Base-by-base conservation (phyloP, 2,888 invertebrate genomes). In the Paralinhomoeus sp. region DNA sequence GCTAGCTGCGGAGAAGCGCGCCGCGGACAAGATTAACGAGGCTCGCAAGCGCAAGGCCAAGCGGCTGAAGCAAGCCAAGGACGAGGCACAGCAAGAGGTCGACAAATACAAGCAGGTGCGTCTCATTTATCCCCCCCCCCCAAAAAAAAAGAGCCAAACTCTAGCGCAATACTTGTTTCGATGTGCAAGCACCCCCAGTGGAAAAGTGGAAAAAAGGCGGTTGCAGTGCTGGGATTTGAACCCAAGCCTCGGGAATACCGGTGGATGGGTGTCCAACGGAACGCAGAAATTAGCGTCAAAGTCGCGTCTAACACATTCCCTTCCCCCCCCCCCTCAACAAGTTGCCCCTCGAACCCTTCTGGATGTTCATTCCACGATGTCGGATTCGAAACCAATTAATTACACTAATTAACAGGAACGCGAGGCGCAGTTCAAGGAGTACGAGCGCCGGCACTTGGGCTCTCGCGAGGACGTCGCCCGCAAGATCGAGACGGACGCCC, bases 51-150 rank as follows among this genome's bases (percentile, higher is more conserved):
- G 67, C 57, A 93, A 93, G 73, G 83, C 89, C 53, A 78, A 80
- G 62, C 76, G 93, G 64, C 74, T 97, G 70, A 93, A 93, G 73
- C 89, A 93, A 67, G 97, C 93, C 48, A 97, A 97, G 71, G 91
- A 93, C 64, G 93, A 97, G 70, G 97, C 97, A 48, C 89, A 91
- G 61, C 81, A 84, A 66, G 93, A 97, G 68, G 82, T 97, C 54
- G 91, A 91, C 62, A 84, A 82, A 64, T 93, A 89, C 71, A 80
- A 84, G 63, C 54, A 54, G 53, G 59, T 60, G 12, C 15, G 49
- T 18, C 1, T 17, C 31, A 24, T 17, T 13, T 17, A 3, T 5
- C n/a, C 35, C 5, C 35, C 27, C 5, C 27, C 27, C 27, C 27
- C 27, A 5, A n/a, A n/a, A n/a, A n/a, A n/a, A n/a, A n/a, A n/a